Evolutionary conservation across 2,888 invertebrate genomes (phyloP).

Genomic region (Megalurothrips usitatus): DNA sequence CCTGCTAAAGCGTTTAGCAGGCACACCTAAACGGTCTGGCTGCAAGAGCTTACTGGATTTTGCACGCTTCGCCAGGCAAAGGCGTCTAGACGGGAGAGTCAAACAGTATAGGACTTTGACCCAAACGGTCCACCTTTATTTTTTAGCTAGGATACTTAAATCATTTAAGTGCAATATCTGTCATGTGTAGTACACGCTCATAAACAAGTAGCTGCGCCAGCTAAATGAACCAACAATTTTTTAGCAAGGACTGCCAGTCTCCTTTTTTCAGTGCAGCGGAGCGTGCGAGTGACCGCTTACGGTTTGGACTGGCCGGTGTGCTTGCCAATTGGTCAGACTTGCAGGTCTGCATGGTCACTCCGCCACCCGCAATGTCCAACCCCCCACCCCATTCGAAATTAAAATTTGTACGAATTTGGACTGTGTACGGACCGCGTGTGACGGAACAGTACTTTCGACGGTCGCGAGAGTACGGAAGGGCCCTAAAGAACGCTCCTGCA

Average conservation of each 20-base stretch:
- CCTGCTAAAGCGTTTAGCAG: background rate
- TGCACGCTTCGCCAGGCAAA: background rate
- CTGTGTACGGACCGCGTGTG: too few relatives aligned
- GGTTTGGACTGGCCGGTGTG: too few relatives aligned
- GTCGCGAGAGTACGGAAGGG: too few relatives aligned
- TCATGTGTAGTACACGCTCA: background rate
- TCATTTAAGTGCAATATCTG: background rate
- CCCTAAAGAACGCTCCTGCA: too few relatives aligned
- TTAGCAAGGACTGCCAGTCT: background rate
- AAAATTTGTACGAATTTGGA: too few relatives aligned
- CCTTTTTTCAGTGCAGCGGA: background rate
- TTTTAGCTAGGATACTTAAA: background rate
- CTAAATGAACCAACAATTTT: background rate
- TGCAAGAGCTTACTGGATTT: background rate
- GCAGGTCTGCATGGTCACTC: too few relatives aligned
- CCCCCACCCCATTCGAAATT: too few relatives aligned
- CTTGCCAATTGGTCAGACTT: too few relatives aligned
- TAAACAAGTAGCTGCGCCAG: background rate
- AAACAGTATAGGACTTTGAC: background rate
- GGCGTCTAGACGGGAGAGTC: background rate
- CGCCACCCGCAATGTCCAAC: too few relatives aligned
- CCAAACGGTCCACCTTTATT: background rate
- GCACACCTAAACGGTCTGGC: background rate
- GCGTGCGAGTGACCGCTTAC: too few relatives aligned
- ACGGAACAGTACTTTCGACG: too few relatives aligned